Percentiles rank a stretch among this genome's conserved stretches.
These are phyloP conservation scores for Nycteola revayana DNA, from an alignment of 2,888 invertebrate species.

Conservation along the genomic window DNA sequence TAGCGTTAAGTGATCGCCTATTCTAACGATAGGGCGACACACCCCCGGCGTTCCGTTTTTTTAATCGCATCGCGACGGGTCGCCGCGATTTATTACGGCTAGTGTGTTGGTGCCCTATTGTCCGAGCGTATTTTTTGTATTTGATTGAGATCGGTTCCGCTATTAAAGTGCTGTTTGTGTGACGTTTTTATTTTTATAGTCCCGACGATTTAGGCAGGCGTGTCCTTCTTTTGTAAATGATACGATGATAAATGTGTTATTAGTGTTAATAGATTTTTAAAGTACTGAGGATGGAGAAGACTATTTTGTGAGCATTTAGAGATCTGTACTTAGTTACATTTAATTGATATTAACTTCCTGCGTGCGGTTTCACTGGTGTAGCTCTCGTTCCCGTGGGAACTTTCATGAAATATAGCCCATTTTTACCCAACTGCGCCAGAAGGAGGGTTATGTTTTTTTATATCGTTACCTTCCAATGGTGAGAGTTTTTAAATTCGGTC, in stretches of 20 bases:
- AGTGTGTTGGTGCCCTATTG: conserved; percentile 53
- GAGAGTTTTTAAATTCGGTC: too few relatives aligned
- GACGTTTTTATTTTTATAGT: conserved; percentile 33
- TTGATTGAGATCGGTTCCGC: conserved; percentile 66
- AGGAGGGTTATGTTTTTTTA: too few relatives aligned
- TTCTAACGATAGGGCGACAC: conserved; percentile 49
- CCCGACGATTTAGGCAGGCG: conserved; percentile 15
- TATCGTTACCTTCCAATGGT: too few relatives aligned
- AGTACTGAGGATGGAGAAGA: conserved; percentile 5
- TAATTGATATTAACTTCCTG: too few relatives aligned
- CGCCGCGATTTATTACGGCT: conserved; percentile 56
- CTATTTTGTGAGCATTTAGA: too few relatives aligned
- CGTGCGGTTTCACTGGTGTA: too few relatives aligned
- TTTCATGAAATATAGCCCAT: too few relatives aligned
- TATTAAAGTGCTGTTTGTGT: conserved; percentile 43
- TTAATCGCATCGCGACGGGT: conserved; percentile 57
- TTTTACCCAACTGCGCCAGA: too few relatives aligned
- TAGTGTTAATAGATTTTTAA: conserved; percentile 30
- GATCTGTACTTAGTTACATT: too few relatives aligned
- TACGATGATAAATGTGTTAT: conserved; percentile 17
- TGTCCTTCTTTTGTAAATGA: conserved; percentile 29
- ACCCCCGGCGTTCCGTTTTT: conserved; percentile 59
- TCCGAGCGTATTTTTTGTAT: conserved; percentile 35
- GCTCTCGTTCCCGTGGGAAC: too few relatives aligned
- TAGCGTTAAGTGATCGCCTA: conserved; percentile 66